Conservation (phyloP, 37 sponge, comb jelly and placozoan species). For the Ephydatia muelleri region DNA sequence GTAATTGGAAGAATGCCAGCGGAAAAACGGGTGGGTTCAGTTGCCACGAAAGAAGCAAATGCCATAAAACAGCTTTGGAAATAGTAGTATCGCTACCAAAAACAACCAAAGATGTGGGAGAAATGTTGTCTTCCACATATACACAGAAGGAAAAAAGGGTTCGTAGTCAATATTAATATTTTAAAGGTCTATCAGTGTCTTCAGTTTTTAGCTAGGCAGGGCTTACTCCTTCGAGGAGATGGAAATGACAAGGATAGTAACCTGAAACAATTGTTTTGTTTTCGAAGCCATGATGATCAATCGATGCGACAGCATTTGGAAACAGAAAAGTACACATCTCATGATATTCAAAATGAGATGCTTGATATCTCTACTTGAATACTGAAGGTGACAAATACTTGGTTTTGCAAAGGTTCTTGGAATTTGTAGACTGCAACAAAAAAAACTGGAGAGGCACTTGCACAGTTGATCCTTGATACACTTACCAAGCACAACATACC, state of each 20-base stretch:
- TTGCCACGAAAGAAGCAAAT: constrained; percentile 30
- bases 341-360: constrained; percentile 28
- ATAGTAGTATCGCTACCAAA: constrained; percentile 42
- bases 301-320: constrained; percentile 14
- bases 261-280: constrained; percentile 35
- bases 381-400: too few species aligned
- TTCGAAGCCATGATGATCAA: constrained; percentile 27
- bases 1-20: constrained; percentile 49
- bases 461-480: too few species aligned
- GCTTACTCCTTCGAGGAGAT: constrained; percentile 42
- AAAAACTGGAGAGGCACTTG: too few species aligned
- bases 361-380: too few species aligned
- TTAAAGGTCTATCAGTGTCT: constrained; percentile 32
- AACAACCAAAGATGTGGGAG: constrained; percentile 50
- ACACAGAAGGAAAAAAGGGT: constrained; percentile 18
- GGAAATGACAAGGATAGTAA: constrained; percentile 32
- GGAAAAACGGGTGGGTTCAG: constrained; percentile 33
- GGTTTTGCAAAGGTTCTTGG: too few species aligned
- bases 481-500: too few species aligned
- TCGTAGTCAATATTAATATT: constrained; percentile 23
- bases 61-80: constrained; percentile 56
- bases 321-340: constrained; percentile 30
- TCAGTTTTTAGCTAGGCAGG: constrained; percentile 44
- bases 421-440: too few species aligned
- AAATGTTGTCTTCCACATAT: constrained; percentile 36